Conservation (phyloP, 2,888 invertebrate species). For the Chaetogeoica ovagalla region DNA sequence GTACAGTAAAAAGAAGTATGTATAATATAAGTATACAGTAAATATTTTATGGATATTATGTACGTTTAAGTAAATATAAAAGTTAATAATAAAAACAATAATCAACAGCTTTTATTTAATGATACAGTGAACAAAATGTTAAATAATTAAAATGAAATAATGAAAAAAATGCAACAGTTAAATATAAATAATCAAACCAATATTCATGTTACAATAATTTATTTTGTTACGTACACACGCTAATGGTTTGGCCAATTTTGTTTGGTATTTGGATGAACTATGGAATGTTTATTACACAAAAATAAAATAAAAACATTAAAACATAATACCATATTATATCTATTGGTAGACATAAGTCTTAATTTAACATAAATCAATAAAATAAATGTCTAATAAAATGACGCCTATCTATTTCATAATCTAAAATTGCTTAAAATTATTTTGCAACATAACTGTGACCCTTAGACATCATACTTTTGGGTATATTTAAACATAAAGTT, state of each 20-base stretch:
- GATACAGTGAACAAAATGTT: neutral
- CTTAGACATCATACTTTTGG: neutral
- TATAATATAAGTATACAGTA: too few species aligned
- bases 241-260: neutral
- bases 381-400: conserved; percentile 24
- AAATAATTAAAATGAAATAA: neutral
- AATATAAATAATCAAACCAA: conserved; percentile 10
- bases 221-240: conserved; percentile 17
- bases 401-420: neutral
- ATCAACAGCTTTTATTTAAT: neutral
- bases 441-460: conserved; percentile 24
- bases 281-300: conserved; percentile 46
- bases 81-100: neutral
- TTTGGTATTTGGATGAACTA: conserved; percentile 4
- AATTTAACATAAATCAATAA: conserved; percentile 36
- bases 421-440: conserved; percentile 29
- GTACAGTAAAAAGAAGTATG: too few species aligned
- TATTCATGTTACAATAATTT: conserved; percentile 29
- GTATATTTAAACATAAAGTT: conserved; percentile 22
- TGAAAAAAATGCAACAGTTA: neutral
- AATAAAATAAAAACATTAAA: conserved; percentile 33
- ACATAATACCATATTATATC: conserved; percentile 25
- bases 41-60: too few species aligned
- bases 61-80: neutral
- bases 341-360: conserved; percentile 15